Percentiles rank a stretch among this genome's conserved stretches.
These are phyloP conservation scores for Spondyliosoma cantharus DNA, from an alignment of 2,797 vertebrate genomes.

Conservation along the genomic window DNA sequence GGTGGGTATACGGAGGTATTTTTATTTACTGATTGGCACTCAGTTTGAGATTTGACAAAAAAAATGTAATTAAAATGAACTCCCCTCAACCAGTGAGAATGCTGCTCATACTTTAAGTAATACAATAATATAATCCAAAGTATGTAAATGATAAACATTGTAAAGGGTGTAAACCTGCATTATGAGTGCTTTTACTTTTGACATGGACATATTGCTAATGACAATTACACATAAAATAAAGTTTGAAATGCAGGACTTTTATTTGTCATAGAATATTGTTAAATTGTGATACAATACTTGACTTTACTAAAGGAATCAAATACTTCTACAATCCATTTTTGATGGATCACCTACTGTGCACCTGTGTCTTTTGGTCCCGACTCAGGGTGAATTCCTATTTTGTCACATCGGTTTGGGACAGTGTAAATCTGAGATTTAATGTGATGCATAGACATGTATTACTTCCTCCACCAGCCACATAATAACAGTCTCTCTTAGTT, in stretches of 20 bases:
- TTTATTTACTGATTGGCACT: too few relatives aligned
- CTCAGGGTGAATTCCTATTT: neutral
- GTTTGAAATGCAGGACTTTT: neutral
- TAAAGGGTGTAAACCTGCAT: neutral
- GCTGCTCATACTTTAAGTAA: neutral
- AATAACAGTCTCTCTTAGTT: conserved; percentile 31
- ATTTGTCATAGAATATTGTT: neutral
- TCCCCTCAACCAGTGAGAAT: neutral
- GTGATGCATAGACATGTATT: neutral
- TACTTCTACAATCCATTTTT: neutral
- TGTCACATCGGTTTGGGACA: neutral
- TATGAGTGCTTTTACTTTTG: neutral
- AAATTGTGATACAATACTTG: neutral
- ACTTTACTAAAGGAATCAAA: neutral
- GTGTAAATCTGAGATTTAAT: neutral
- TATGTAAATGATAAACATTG: neutral
- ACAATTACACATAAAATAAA: neutral
- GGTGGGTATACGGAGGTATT: too few relatives aligned
- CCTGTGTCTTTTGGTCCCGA: neutral
- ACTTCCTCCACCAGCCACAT: neutral
- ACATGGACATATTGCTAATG: neutral
- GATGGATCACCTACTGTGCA: neutral
- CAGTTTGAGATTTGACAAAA: too few relatives aligned
- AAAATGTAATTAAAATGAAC: neutral
- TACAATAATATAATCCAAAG: neutral